Conservation (phyloP, 1,140 invertebrate species). For the Drosophila ogumai region DNA sequence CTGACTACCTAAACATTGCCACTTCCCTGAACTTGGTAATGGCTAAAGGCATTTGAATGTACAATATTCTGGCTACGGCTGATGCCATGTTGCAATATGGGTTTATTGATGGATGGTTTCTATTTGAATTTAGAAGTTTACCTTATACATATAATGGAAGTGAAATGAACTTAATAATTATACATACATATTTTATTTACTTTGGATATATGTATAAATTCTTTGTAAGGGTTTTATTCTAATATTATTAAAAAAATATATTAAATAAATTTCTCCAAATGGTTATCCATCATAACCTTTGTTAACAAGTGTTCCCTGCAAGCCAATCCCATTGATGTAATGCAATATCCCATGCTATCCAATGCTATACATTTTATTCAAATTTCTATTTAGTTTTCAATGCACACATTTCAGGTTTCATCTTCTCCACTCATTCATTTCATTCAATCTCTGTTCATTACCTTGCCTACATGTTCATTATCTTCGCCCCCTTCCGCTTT, state of each 20-base stretch:
- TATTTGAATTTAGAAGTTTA: neutral
- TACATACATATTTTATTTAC: no score
- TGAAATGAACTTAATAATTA: no score
- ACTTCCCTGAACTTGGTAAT: slow-evolving; percentile 39
- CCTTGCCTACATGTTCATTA: slow-evolving; percentile 31
- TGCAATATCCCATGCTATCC: neutral
- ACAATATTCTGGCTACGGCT: neutral
- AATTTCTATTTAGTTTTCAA: slow-evolving; percentile 28
- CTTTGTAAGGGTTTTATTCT: neutral
- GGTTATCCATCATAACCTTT: no score
- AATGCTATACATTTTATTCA: slow-evolving; percentile 19
- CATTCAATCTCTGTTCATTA: slow-evolving; percentile 44
- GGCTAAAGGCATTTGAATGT: neutral
- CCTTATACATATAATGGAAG: no score
- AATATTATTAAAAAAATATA: neutral
- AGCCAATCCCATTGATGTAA: slow-evolving; percentile 3
- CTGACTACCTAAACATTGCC: slow-evolving; percentile 36
- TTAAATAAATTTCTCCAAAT: neutral
- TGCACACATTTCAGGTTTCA: slow-evolving; percentile 28
- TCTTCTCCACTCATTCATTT: slow-evolving; percentile 31
- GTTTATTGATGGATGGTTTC: neutral
- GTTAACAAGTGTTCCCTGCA: neutral
- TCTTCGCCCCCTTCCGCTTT: neutral
- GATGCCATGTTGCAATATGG: neutral
- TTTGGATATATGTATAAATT: no score